phyloP scores from a whole-genome alignment of 2,797 vertebrate species.

The Hydrophis major region DNA sequence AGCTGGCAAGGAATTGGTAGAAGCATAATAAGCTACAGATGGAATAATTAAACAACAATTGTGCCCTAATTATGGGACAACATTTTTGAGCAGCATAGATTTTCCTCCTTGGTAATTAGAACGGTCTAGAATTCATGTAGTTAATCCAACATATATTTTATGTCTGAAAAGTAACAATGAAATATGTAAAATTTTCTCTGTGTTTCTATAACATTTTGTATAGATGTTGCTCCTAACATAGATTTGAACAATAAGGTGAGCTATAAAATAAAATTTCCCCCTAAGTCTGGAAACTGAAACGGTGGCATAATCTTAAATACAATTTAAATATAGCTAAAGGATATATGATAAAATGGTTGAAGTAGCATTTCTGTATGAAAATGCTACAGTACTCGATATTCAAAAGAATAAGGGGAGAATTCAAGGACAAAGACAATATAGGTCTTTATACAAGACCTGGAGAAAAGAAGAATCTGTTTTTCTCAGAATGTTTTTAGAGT shows the following conservation, averaged over 20 bases:
- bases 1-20: constrained; percentile 6
- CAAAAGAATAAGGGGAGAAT: not conserved
- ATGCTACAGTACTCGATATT: not conserved
- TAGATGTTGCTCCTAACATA: not conserved
- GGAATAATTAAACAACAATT: constrained; percentile 36
- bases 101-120: constrained; percentile 7
- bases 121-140: not conserved
- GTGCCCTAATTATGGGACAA: constrained; percentile 12
- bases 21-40: constrained; percentile 17
- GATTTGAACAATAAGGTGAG: not conserved
- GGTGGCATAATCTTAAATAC: not conserved
- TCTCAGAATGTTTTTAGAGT: not conserved
- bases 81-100: not conserved
- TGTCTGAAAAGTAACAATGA: not conserved
- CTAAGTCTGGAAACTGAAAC: not conserved
- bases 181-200: not conserved
- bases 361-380: not conserved
- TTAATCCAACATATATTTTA: not conserved
- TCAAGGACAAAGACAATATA: not conserved
- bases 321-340: not conserved
- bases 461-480: not conserved
- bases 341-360: not conserved
- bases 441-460: not conserved
- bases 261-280: not conserved
- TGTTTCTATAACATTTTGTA: not conserved